Conservation (phyloP, 2,888 invertebrate genomes). For the Drosophila cognata region DNA sequence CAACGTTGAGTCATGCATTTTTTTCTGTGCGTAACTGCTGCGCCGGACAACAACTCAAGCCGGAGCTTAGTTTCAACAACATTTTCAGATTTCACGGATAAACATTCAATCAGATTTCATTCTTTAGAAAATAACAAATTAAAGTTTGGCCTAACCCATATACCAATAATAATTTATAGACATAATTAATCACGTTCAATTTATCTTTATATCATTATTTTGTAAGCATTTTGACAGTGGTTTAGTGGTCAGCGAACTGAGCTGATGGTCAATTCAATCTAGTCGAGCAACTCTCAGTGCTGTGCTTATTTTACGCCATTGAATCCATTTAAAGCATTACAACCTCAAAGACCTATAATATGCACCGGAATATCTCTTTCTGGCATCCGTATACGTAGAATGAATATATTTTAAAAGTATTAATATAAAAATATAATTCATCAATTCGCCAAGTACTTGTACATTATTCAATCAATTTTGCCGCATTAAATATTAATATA, state of each 20-base stretch:
- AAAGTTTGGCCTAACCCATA: not conserved
- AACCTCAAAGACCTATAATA: not conserved
- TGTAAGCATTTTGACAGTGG: not conserved
- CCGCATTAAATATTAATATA: not conserved
- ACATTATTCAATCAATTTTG: not conserved
- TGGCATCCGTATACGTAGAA: not conserved
- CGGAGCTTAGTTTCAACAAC: slow-evolving; percentile 41
- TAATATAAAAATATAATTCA: not conserved
- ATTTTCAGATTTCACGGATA: slow-evolving; percentile 24
- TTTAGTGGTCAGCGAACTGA: not conserved
- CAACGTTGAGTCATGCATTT: slow-evolving; percentile 60
- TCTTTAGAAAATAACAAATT: slow-evolving; percentile 6
- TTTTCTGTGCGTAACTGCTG: slow-evolving; percentile 49
- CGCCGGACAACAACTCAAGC: slow-evolving; percentile 36
- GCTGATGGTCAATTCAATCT: not conserved
- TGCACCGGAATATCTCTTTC: not conserved
- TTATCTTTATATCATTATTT: not conserved
- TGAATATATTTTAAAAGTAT: not conserved
- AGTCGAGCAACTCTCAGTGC: not conserved
- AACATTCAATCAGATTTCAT: slow-evolving; percentile 20
- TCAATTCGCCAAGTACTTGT: not conserved
- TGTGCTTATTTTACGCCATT: not conserved
- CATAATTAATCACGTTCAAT: slow-evolving; percentile 1
- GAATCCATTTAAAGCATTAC: not conserved
- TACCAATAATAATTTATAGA: slow-evolving; percentile 12